Conservation (phyloP, 2,113 vertebrate species). For the Platysternon megacephalum region DNA sequence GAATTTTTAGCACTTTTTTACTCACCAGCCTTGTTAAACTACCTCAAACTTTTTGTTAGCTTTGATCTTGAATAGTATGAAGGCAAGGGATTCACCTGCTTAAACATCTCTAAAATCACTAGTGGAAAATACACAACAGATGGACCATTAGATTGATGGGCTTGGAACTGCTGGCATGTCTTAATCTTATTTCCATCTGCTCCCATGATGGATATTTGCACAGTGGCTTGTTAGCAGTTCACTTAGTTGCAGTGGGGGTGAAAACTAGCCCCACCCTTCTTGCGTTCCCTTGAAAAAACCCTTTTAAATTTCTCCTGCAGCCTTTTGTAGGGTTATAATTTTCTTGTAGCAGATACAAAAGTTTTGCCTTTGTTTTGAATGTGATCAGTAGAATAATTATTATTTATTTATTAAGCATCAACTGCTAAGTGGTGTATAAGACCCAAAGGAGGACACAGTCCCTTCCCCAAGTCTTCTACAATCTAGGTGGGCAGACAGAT, state of each 20-base stretch:
- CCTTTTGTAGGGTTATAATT: not conserved
- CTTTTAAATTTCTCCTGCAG: not conserved
- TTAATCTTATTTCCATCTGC: constrained; percentile 50
- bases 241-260: constrained; percentile 42
- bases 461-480: not conserved
- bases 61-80: not conserved
- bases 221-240: not conserved
- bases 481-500: not conserved
- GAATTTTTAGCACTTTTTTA: constrained; percentile 24
- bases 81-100: not conserved
- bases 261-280: not conserved
- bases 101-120: not conserved
- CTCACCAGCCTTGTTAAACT: constrained; percentile 7
- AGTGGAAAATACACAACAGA: constrained; percentile 54
- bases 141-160: constrained; percentile 45
- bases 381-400: not conserved
- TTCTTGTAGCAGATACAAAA: not conserved
- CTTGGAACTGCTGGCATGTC: not conserved
- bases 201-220: not conserved
- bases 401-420: not conserved
- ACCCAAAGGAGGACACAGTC: not conserved
- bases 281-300: not conserved
- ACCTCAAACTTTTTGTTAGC: not conserved
- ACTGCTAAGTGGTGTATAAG: not conserved
- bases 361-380: not conserved